Evolutionary conservation across 2,113 vertebrate genomes (phyloP).

Genomic region (Chlorodrepanis virens): DNA sequence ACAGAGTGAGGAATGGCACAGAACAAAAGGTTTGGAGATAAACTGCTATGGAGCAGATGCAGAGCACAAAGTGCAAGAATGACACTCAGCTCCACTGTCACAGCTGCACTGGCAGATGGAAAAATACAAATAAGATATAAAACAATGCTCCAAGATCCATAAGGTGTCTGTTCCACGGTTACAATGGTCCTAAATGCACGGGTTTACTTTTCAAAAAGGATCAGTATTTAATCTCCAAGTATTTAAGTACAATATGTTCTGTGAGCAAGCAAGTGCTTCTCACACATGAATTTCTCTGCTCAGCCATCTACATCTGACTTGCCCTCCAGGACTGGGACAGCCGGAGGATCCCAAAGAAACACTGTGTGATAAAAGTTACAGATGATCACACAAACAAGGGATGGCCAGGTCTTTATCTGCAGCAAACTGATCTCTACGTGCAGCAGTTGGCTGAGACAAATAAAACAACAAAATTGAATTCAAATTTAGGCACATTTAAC

Average conservation of each 20-base stretch:
- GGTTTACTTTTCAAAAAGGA: neutral
- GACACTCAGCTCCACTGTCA: slow-evolving; percentile 37
- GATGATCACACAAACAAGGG: neutral
- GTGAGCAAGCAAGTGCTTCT: neutral
- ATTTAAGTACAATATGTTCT: neutral
- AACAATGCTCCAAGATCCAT: slow-evolving; percentile 20
- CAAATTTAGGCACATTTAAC: slow-evolving; percentile 27
- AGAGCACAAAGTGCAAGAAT: slow-evolving; percentile 56
- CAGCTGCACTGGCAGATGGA: slow-evolving; percentile 55
- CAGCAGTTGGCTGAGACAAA: neutral
- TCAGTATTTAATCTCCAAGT: neutral
- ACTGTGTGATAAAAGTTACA: neutral
- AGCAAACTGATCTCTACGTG: neutral
- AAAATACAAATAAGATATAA: slow-evolving; percentile 52
- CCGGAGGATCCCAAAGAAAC: neutral
- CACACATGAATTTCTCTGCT: neutral
- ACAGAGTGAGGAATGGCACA: slow-evolving; percentile 35
- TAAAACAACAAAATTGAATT: neutral
- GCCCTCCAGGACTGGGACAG: neutral
- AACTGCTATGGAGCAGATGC: slow-evolving; percentile 45
- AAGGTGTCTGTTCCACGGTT: slow-evolving; percentile 15
- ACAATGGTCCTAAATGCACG: neutral
- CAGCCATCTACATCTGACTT: neutral
- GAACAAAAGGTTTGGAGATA: slow-evolving; percentile 50
- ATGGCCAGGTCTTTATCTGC: neutral